phyloP scores from a whole-genome alignment of 2,888 invertebrate species.

The Hypsopygia costalis region DNA sequence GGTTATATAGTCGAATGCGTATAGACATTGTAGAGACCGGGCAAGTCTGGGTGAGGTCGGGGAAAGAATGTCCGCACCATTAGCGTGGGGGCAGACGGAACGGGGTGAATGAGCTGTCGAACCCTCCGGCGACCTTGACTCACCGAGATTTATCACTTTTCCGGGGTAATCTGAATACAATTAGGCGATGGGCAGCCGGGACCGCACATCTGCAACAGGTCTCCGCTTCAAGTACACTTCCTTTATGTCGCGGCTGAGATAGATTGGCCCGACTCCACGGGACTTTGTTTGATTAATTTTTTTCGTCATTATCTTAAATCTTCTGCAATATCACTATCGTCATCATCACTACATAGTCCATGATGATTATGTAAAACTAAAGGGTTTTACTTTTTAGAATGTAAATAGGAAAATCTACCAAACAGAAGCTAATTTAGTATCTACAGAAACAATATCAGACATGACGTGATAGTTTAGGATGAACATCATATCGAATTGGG shows the following conservation, averaged over 20 bases:
- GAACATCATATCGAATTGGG: too few relatives aligned
- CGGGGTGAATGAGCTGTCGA: slow-evolving; percentile 76
- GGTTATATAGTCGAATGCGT: slow-evolving; percentile 32
- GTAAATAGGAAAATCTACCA: too few relatives aligned
- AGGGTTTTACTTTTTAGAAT: too few relatives aligned
- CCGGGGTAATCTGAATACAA: slow-evolving; percentile 76
- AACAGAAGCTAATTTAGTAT: too few relatives aligned
- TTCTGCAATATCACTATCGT: too few relatives aligned
- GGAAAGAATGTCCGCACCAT: slow-evolving; percentile 73
- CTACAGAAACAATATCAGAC: too few relatives aligned
- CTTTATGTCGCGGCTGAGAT: slow-evolving; percentile 12
- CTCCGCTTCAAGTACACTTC: slow-evolving; percentile 31
- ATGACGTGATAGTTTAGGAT: too few relatives aligned
- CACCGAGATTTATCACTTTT: slow-evolving; percentile 73
- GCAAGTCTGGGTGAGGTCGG: slow-evolving; percentile 55
- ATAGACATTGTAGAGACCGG: slow-evolving; percentile 34
- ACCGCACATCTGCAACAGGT: slow-evolving; percentile 57
- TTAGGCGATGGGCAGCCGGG: slow-evolving; percentile 64
- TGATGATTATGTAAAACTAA: too few relatives aligned
- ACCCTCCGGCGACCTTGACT: slow-evolving; percentile 77
- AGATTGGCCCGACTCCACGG: slow-evolving; percentile 6
- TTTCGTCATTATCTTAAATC: too few relatives aligned
- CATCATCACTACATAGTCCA: too few relatives aligned
- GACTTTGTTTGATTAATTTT: not conserved
- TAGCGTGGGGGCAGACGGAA: slow-evolving; percentile 68